These are phyloP conservation scores for Lophius americanus DNA, from an alignment of 2,797 vertebrate species.

Conservation along the genomic window DNA sequence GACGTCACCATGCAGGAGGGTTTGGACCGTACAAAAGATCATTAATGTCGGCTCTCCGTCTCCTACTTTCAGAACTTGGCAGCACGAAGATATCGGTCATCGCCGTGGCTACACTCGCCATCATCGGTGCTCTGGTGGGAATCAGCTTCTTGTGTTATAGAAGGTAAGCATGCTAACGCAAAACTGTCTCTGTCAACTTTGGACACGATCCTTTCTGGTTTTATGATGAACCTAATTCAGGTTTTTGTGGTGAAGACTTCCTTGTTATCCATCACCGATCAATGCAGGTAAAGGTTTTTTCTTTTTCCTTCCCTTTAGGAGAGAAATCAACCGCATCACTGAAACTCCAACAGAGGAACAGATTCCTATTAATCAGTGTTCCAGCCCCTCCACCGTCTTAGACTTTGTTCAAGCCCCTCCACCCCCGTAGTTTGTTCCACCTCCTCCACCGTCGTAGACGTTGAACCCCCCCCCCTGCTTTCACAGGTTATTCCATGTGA, in stretches of 20 bases:
- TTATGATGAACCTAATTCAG: too few species aligned
- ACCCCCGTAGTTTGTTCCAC: rapidly evolving
- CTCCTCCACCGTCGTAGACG: too few species aligned
- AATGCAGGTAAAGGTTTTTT: too few species aligned
- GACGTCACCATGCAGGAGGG: background rate
- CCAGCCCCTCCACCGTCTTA: rapidly evolving
- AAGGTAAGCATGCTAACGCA: conserved; percentile 19
- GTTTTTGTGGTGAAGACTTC: background rate
- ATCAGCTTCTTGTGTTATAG: background rate
- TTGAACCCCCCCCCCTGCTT: too few species aligned
- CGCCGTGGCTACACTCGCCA: background rate
- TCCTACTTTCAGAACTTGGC: background rate
- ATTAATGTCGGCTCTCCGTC: background rate
- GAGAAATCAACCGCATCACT: background rate
- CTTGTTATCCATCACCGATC: too few species aligned
- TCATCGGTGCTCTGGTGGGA: background rate
- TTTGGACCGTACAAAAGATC: background rate
- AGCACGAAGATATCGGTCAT: background rate
- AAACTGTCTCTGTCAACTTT: too few species aligned
- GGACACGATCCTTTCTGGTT: too few species aligned
- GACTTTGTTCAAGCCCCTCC: background rate
- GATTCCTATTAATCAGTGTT: background rate
- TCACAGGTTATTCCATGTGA: too few species aligned
- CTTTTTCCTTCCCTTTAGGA: conserved; percentile 6
- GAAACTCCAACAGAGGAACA: rapidly evolving